Evolutionary conservation across 1,140 invertebrate species (phyloP), one percentile per base, ranked within the genome.

Genomic region (Campoletis sonorensis): DNA sequence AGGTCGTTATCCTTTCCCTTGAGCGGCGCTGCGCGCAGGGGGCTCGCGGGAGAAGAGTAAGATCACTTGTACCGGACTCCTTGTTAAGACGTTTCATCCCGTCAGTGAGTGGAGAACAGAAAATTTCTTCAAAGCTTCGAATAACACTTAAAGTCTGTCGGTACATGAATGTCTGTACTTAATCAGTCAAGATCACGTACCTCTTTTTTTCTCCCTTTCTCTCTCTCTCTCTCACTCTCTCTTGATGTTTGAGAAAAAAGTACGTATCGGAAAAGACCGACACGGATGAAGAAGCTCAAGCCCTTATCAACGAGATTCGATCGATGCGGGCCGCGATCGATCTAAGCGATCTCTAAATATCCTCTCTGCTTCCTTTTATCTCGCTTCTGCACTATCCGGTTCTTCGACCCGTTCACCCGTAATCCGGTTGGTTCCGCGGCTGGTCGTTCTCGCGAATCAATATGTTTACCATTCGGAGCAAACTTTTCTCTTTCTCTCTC

Each of bases 71-170:
- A 21, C 23, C 21, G 3, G 61, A 26, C 51, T 77, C 54, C 73
- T 77, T 77, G 73, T 77, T 77, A 77, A 77, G 73, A 77, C 73
- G 73, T 77, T 77, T 77, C 73, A 61, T 77, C 61, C 54, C 45
- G 73, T 61, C 73, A 76, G 73, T 23, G 54, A 77, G 73, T 51
- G 23, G 45, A 75, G 61, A 76, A 61, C 73, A 76, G 73, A 77
- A 77, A 77, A n/a, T 33, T 77, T 61, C 73, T 61, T 77, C 37
- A 77, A 26, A 37, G 49, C 73, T 27, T 77, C 73, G 73, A 37
- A 77, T 40, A 77, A 77, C 73, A 77, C 73, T 77, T 77, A 61
- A 77, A 77, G 73, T 21, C 26, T 40, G 51, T 64, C 18, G 5
- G 73, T 61, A 77, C 54, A 27, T 64, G 21, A 75, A 54, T 75